A percentile compares a stretch with the other conserved stretches of the same genome.
phyloP scores from a whole-genome alignment of 2,888 invertebrate species.

The Hymenopus coronatus region DNA sequence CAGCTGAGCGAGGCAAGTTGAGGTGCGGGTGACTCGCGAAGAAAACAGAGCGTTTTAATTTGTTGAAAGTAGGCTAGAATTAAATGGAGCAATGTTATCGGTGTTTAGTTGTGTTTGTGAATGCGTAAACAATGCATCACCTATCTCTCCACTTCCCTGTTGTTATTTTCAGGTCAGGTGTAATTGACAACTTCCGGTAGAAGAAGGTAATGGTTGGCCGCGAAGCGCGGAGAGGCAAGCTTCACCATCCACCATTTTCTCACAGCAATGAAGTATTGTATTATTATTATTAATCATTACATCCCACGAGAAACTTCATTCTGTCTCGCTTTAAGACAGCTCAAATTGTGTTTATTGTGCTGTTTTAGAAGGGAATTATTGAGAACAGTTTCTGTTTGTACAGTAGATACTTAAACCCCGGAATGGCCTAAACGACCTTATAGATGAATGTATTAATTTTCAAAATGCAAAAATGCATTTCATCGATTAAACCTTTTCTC shows the following conservation, averaged over 20 bases:
- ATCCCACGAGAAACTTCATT: background rate
- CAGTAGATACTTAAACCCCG: too few species aligned
- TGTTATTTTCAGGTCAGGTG: background rate
- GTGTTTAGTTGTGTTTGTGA: conserved; percentile 6
- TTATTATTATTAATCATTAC: background rate
- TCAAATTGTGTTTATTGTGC: too few species aligned
- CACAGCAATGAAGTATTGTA: background rate
- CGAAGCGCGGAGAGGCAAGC: background rate
- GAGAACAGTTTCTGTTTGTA: too few species aligned
- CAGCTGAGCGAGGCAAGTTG: too few species aligned
- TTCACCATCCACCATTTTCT: background rate
- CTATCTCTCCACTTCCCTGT: background rate
- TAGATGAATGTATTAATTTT: too few species aligned
- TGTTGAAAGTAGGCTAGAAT: background rate
- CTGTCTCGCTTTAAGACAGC: background rate
- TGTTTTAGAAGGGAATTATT: too few species aligned
- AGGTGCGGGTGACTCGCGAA: too few species aligned
- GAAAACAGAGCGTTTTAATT: background rate
- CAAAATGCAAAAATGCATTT: too few species aligned
- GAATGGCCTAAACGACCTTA: too few species aligned
- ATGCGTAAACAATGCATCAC: conserved; percentile 20
- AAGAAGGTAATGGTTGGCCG: background rate
- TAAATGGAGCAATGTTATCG: background rate
- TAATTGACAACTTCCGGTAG: conserved; percentile 6
- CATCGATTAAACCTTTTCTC: too few species aligned